Conservation (phyloP, 2,888 invertebrate genomes). For the Agriotes lineatus region DNA sequence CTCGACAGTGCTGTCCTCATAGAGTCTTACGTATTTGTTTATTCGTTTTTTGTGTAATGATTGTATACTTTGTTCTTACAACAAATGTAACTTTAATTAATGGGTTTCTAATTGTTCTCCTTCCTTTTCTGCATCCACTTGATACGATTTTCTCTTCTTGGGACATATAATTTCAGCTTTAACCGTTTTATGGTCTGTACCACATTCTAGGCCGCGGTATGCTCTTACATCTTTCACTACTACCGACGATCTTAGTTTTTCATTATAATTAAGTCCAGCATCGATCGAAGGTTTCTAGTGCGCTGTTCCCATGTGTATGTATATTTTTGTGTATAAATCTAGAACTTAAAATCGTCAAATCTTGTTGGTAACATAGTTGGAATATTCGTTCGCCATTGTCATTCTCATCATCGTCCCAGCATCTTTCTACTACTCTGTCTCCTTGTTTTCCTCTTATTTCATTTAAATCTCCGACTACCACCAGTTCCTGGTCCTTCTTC, state of each 20-base stretch:
- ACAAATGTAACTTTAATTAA: neutral
- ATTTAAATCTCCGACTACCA: slow-evolving; percentile 5
- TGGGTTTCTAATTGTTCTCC: neutral
- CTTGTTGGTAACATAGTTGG: slow-evolving; percentile 7
- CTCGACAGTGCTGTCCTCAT: slow-evolving; percentile 2
- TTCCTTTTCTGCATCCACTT: neutral
- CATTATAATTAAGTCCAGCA: too few species aligned
- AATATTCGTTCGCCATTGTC: neutral
- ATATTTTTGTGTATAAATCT: neutral
- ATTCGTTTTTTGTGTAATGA: too few species aligned
- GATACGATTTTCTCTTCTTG: neutral
- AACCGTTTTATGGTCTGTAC: neutral
- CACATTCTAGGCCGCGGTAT: too few species aligned
- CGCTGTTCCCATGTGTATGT: slow-evolving; percentile 1
- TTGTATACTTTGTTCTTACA: neutral
- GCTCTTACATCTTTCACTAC: slow-evolving; percentile 4
- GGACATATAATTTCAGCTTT: slow-evolving; percentile 12
- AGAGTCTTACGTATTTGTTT: neutral
- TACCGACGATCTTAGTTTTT: neutral
- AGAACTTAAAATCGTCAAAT: neutral
- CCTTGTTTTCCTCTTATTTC: slow-evolving; percentile 2
- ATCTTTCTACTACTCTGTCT: neutral
- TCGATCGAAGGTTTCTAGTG: slow-evolving; percentile 2
- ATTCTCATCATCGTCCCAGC: too few species aligned
- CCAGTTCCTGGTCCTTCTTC: slow-evolving; percentile 4